Percentiles rank a stretch among this genome's conserved stretches.
phyloP scores from a whole-genome alignment of 2,113 vertebrate genomes.

The Heloderma charlesbogerti region DNA sequence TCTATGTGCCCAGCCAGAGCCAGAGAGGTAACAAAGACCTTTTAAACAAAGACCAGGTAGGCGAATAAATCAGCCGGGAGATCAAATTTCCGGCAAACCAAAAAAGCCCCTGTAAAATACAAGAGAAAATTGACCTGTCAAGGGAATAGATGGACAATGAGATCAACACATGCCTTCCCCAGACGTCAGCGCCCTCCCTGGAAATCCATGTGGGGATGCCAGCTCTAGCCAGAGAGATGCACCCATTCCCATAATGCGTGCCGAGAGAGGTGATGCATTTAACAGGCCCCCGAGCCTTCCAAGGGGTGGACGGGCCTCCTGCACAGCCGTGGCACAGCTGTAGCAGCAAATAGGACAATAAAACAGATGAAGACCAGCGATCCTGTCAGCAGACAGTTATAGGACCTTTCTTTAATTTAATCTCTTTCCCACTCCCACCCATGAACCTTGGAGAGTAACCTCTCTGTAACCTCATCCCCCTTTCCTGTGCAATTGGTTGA shows the following conservation, averaged over 20 bases:
- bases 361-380: conserved; percentile 62
- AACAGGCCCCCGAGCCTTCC: fast-evolving
- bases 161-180: not conserved
- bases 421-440: conserved; percentile 31
- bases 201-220: not conserved
- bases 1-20: not conserved
- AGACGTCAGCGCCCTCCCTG: not conserved
- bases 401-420: conserved; percentile 64
- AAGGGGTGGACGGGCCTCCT: not conserved
- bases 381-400: conserved; percentile 59
- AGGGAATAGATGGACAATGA: conserved; percentile 64
- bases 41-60: conserved; percentile 68
- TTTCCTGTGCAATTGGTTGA: not conserved
- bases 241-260: fast-evolving
- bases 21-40: not conserved
- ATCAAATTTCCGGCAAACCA: conserved; percentile 60
- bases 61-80: conserved; percentile 60
- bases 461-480: conserved; percentile 36
- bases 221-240: not conserved
- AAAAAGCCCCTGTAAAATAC: conserved; percentile 68
- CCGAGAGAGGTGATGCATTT: fast-evolving
- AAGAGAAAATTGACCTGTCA: conserved; percentile 73
- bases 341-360: conserved; percentile 49
- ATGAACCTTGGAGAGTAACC: conserved; percentile 18
- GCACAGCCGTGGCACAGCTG: conserved; percentile 30